A percentile compares a stretch with the other conserved stretches of the same genome.
These are phyloP conservation scores for Aspiorhynchus laticeps DNA, from an alignment of 2,113 vertebrate genomes.

Conservation along the genomic window DNA sequence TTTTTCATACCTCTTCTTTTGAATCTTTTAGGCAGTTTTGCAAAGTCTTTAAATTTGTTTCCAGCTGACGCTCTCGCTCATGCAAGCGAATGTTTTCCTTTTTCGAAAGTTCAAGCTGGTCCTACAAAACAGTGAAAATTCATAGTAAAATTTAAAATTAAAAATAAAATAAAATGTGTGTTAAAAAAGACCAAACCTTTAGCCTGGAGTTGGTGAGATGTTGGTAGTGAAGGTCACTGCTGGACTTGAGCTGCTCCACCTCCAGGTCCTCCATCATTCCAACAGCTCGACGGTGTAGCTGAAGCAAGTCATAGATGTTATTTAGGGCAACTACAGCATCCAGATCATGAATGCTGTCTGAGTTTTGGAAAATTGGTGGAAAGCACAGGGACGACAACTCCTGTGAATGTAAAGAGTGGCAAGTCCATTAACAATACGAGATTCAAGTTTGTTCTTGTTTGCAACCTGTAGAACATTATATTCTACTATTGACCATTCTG, in stretches of 20 bases:
- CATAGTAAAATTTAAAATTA: background rate
- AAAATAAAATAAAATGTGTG: background rate
- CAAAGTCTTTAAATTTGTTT: slow-evolving; percentile 87
- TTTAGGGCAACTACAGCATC: slow-evolving; percentile 85
- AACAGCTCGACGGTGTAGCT: slow-evolving; percentile 83
- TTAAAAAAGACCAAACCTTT: slow-evolving; percentile 75
- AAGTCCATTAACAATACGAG: too few species aligned
- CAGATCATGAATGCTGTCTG: slow-evolving; percentile 73
- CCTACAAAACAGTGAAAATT: slow-evolving; percentile 71
- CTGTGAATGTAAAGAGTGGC: slow-evolving; percentile 66
- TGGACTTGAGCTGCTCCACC: slow-evolving; percentile 86
- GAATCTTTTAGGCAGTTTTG: slow-evolving; percentile 91
- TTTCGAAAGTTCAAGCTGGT: slow-evolving; percentile 87
- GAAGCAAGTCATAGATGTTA: slow-evolving; percentile 88
- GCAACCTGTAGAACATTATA: too few species aligned
- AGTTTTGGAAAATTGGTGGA: slow-evolving; percentile 80
- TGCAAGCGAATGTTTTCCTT: slow-evolving; percentile 88
- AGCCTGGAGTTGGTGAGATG: slow-evolving; percentile 83
- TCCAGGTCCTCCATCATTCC: slow-evolving; percentile 87
- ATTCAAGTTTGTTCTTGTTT: too few species aligned
- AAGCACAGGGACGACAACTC: slow-evolving; percentile 88
- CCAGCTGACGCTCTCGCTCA: slow-evolving; percentile 90
- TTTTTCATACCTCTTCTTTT: slow-evolving; percentile 89
- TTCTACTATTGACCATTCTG: too few species aligned
- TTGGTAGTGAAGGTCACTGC: slow-evolving; percentile 85